These are phyloP conservation scores for Smittia aterrima DNA, from an alignment of 2,888 invertebrate species.

Conservation along the genomic window DNA sequence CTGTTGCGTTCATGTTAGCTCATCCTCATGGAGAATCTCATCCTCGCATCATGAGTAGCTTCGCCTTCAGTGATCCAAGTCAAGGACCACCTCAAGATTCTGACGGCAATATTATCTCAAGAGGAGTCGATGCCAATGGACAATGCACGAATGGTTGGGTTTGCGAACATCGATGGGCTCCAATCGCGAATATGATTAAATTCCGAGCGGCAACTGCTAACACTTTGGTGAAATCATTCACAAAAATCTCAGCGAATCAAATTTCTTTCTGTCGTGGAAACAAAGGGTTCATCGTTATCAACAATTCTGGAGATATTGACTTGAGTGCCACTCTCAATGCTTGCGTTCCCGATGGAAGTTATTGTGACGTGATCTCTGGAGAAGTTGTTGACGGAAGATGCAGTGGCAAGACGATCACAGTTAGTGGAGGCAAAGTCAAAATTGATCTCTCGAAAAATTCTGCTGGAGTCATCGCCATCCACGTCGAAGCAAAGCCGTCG, in stretches of 20 bases:
- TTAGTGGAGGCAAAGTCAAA: slow-evolving; percentile 59
- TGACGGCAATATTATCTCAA: slow-evolving; percentile 55
- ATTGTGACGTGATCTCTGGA: slow-evolving; percentile 79
- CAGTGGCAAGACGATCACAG: slow-evolving; percentile 63
- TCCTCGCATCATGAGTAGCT: slow-evolving; percentile 81
- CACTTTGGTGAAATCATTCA: slow-evolving; percentile 63
- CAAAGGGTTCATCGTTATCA: slow-evolving; percentile 62
- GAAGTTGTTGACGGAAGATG: slow-evolving; percentile 57
- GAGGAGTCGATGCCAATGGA: slow-evolving; percentile 60
- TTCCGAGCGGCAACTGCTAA: slow-evolving; percentile 65
- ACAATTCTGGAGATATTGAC: slow-evolving; percentile 57
- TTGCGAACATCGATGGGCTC: slow-evolving; percentile 76
- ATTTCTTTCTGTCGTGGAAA: slow-evolving; percentile 75
- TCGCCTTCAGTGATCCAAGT: slow-evolving; percentile 57
- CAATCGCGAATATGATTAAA: slow-evolving; percentile 69
- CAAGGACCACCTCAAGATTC: slow-evolving; percentile 55
- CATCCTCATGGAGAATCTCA: slow-evolving; percentile 66
- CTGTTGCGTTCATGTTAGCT: slow-evolving; percentile 64
- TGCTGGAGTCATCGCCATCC: slow-evolving; percentile 66
- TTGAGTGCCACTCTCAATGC: slow-evolving; percentile 59
- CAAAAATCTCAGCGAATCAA: slow-evolving; percentile 72
- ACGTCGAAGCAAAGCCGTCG: slow-evolving; percentile 50
- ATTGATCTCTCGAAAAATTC: slow-evolving; percentile 58
- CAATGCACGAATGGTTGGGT: slow-evolving; percentile 62
- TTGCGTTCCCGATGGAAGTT: slow-evolving; percentile 67